Percentiles rank a stretch among this genome's conserved stretches.
phyloP scores from a whole-genome alignment of 2,113 vertebrate genomes.

The Thamnophis sirtalis region DNA sequence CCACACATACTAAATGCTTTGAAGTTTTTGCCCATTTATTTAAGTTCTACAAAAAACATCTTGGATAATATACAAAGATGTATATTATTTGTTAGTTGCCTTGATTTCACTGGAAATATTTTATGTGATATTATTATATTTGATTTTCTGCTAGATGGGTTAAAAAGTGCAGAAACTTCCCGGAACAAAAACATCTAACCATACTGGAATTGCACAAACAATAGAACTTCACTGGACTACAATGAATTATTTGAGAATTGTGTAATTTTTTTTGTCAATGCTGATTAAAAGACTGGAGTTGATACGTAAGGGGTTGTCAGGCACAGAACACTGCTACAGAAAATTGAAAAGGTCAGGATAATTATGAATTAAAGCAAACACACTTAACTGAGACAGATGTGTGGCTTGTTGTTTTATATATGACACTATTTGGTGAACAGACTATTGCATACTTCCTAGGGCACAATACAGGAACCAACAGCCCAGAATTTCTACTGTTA shows the following conservation, averaged over 20 bases:
- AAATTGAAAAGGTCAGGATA: conserved; percentile 19
- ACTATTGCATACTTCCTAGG: neutral
- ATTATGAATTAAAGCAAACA: conserved; percentile 7
- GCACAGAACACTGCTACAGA: neutral
- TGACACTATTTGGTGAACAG: neutral
- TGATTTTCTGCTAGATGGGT: neutral
- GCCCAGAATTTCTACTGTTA: neutral
- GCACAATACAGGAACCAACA: fast-evolving
- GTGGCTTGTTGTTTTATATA: conserved; percentile 9
- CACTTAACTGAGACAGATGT: neutral
- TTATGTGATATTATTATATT: neutral
- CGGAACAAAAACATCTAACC: conserved; percentile 21
- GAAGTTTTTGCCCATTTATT: neutral
- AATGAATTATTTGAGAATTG: neutral
- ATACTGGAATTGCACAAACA: conserved; percentile 19
- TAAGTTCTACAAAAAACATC: neutral
- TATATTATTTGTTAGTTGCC: neutral
- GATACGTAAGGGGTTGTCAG: neutral
- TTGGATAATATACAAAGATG: neutral
- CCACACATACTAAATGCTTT: conserved; percentile 83
- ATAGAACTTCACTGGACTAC: conserved; percentile 12
- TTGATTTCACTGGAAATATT: neutral
- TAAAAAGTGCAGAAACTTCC: conserved; percentile 11
- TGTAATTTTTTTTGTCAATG: conserved; percentile 13
- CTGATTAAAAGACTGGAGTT: neutral